Conservation (phyloP, 2,888 invertebrate species). For the Drosophila histrio region DNA sequence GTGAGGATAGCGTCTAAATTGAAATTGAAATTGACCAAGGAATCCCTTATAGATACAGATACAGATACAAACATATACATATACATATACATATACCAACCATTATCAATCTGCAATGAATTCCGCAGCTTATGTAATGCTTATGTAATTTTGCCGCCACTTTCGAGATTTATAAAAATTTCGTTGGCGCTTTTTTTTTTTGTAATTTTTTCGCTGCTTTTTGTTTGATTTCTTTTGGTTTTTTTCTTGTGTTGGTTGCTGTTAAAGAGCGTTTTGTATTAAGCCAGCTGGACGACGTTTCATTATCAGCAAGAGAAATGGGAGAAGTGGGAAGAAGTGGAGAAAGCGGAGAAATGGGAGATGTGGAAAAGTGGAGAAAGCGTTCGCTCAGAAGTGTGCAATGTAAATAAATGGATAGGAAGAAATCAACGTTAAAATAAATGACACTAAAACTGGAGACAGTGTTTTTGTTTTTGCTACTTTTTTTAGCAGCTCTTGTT, state of each 20-base stretch:
- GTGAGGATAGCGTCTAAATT: conserved; percentile 40
- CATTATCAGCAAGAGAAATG: conserved; percentile 56
- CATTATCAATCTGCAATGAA: conserved; percentile 23
- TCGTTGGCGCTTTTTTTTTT: conserved; percentile 25
- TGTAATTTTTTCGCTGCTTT: conserved; percentile 24
- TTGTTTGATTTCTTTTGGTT: background rate
- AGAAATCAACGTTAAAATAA: conserved; percentile 81
- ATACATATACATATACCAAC: background rate
- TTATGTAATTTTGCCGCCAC: conserved; percentile 76
- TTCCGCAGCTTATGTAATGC: conserved; percentile 69
- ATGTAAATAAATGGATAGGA: conserved; percentile 81
- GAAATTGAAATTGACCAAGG: conserved; percentile 66
- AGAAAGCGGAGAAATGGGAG: background rate
- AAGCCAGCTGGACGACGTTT: conserved; percentile 75
- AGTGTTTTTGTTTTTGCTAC: conserved; percentile 45
- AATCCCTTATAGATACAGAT: background rate
- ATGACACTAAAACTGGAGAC: conserved; percentile 82
- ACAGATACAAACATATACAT: background rate
- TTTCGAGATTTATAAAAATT: conserved; percentile 75
- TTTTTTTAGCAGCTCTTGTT: conserved; percentile 18
- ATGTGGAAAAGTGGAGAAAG: background rate
- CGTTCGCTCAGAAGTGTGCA: conserved; percentile 70
- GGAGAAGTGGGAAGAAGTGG: background rate
- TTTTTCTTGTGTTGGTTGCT: conserved; percentile 36
- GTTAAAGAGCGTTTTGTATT: conserved; percentile 61